Evolutionary conservation across 2,888 invertebrate species (phyloP), one percentile per base, ranked within the genome.

Genomic region (Boloria euphrosyne): DNA sequence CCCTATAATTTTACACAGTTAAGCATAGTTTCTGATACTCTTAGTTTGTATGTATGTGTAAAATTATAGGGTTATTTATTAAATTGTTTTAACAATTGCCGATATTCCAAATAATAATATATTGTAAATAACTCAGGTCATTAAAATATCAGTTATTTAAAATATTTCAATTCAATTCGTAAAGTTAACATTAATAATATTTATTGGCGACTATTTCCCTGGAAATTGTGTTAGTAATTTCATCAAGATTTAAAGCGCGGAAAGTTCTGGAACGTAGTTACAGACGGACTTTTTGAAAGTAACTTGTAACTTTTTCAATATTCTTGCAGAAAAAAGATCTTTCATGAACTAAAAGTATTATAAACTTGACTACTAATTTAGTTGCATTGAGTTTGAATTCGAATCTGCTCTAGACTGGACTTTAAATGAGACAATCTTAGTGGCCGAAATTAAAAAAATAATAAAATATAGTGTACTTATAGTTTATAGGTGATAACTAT

Each of bases 321-420:
- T 59, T 49, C 6, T 13, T 16, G 14, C 13, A 13, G 38, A 59
- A 59, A 59, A 49, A 49, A 59, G 58, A 47, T 31, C 13, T 59
- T 38, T 16, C 16, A 27, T 5, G 49, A 38, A 59, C 49, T 59
- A 49, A 59, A 49, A 58, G 47, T 58, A 59, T 59, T 59, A 59
- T 31, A 49, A 59, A 59, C 59, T 59, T 38, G 38, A 59, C 31
- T 49, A 49, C 58, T 49, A 49, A 49, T 38, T 59, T 59, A 17
- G 49, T 31, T 49, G 31, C 59, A 38, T 31, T 58, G 47, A 58
- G 17, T 59, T 59, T 49, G 5, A 49, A 59, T 49, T 58, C 17
- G 47, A 58, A 31, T 31, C 27, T 58, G 46, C 58, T 46, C 13
- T 6, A 27, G 49, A 43, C 22, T 54, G 54, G 49, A 59, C 14